Conservation (phyloP, 1,140 invertebrate species). For the Diprion similis region DNA sequence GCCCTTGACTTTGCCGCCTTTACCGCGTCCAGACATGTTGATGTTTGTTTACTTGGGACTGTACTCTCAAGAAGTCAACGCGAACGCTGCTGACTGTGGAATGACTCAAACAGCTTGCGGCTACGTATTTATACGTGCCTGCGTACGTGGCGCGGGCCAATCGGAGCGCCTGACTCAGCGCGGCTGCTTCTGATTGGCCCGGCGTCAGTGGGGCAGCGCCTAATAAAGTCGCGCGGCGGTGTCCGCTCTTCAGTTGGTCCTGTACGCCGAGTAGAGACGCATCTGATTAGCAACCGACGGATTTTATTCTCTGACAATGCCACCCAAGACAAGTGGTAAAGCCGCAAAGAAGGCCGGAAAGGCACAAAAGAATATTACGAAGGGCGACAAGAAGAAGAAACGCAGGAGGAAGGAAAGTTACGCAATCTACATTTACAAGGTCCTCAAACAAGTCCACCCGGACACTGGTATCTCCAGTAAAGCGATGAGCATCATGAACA, state of each 20-base stretch:
- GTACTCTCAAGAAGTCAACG: constrained; percentile 20
- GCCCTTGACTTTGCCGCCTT: constrained; percentile 55
- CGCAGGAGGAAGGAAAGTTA: constrained; percentile 70
- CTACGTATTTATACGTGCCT: neutral
- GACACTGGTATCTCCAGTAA: constrained; percentile 72
- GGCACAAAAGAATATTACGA: constrained; percentile 64
- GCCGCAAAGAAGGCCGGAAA: constrained; percentile 62
- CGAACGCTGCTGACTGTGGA: neutral
- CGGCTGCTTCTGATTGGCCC: constrained; percentile 8
- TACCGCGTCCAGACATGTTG: constrained; percentile 60
- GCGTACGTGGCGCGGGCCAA: neutral
- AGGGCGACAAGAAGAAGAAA: constrained; percentile 63
- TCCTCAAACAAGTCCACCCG: constrained; percentile 75
- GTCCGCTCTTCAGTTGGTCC: neutral
- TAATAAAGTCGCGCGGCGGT: neutral
- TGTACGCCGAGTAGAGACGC: neutral
- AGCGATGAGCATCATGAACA: constrained; percentile 69
- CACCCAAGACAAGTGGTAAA: constrained; percentile 58
- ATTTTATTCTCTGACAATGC: constrained; percentile 39
- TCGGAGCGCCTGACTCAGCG: constrained; percentile 20
- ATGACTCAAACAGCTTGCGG: constrained; percentile 9
- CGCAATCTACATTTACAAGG: constrained; percentile 75
- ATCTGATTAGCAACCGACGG: neutral
- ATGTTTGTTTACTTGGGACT: constrained; percentile 12
- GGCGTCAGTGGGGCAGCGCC: neutral